Percentiles rank a stretch among this genome's conserved stretches.
These are phyloP conservation scores for Cheilosia grossa DNA, from an alignment of 2,888 invertebrate genomes.

Conservation along the genomic window DNA sequence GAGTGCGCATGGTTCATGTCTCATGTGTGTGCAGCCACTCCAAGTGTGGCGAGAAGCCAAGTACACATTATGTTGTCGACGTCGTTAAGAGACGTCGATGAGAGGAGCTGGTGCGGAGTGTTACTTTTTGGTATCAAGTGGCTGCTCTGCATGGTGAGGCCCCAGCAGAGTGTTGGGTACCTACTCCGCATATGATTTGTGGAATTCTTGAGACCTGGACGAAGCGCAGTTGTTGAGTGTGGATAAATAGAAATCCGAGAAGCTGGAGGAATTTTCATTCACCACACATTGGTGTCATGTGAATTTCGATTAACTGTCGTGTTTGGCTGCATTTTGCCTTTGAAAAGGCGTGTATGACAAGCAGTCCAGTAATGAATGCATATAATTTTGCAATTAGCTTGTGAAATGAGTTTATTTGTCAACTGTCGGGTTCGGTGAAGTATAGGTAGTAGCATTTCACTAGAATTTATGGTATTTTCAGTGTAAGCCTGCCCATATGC, in stretches of 20 bases:
- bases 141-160: constrained; percentile 40
- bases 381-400: constrained; percentile 48
- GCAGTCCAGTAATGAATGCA: constrained; percentile 44
- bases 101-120: constrained; percentile 29
- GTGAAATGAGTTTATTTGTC: constrained; percentile 26
- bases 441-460: neutral
- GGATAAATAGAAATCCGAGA: constrained; percentile 59
- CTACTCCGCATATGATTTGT: constrained; percentile 11
- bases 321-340: constrained; percentile 70
- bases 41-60: constrained; percentile 64
- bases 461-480: neutral
- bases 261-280: constrained; percentile 66
- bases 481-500: too few relatives aligned
- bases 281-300: constrained; percentile 59
- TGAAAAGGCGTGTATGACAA: constrained; percentile 50
- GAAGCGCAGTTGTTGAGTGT: constrained; percentile 18
- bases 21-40: constrained; percentile 20
- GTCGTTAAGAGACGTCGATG: constrained; percentile 18
- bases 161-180: constrained; percentile 14
- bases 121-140: constrained; percentile 69
- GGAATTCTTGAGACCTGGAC: constrained; percentile 45
- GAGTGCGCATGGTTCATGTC: constrained; percentile 69
- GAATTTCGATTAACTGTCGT: constrained; percentile 57
- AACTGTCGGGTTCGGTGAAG: constrained; percentile 1
- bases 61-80: constrained; percentile 69